A percentile compares a stretch with the other conserved stretches of the same genome.
These are phyloP conservation scores for Clarias platycephalus DNA, from an alignment of 2,797 vertebrate genomes.

Conservation along the genomic window DNA sequence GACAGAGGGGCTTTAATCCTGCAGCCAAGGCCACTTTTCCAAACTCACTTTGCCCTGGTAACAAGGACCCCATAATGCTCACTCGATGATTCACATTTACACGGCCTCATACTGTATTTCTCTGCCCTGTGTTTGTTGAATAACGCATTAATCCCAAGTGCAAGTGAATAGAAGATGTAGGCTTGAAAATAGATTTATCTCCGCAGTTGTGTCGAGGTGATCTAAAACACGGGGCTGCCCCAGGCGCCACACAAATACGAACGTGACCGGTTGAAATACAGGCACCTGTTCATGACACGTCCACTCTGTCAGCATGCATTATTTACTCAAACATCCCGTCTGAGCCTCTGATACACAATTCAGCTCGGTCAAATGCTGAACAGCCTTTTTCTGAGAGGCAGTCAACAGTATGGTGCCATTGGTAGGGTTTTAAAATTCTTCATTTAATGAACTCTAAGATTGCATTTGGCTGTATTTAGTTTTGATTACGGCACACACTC, in stretches of 20 bases:
- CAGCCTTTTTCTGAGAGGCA: conserved; percentile 44
- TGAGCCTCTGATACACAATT: conserved; percentile 40
- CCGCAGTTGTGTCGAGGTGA: conserved; percentile 19
- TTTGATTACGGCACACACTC: too few species aligned
- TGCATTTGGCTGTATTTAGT: too few species aligned
- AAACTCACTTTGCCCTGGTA: conserved; percentile 39
- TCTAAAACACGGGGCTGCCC: conserved; percentile 32
- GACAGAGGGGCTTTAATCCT: conserved; percentile 59
- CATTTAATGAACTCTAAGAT: not conserved
- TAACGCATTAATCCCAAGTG: conserved; percentile 32
- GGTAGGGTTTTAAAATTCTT: not conserved
- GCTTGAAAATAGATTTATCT: conserved; percentile 39
- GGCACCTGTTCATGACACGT: conserved; percentile 40
- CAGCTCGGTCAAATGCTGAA: conserved; percentile 15
- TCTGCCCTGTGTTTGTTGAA: conserved; percentile 4
- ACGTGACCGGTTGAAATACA: conserved; percentile 56
- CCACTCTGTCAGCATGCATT: conserved; percentile 43
- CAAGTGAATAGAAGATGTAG: conserved; percentile 33
- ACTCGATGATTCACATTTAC: not conserved
- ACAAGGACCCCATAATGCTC: conserved; percentile 24
- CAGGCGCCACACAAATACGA: conserved; percentile 32
- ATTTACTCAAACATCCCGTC: conserved; percentile 27
- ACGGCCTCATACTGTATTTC: not conserved
- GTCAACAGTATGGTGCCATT: conserved; percentile 30
- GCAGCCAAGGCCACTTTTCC: conserved; percentile 61